Evolutionary conservation across 2,888 invertebrate species (phyloP), one percentile per base, ranked within the genome.

Genomic region (Dicyrtoma fusca): DNA sequence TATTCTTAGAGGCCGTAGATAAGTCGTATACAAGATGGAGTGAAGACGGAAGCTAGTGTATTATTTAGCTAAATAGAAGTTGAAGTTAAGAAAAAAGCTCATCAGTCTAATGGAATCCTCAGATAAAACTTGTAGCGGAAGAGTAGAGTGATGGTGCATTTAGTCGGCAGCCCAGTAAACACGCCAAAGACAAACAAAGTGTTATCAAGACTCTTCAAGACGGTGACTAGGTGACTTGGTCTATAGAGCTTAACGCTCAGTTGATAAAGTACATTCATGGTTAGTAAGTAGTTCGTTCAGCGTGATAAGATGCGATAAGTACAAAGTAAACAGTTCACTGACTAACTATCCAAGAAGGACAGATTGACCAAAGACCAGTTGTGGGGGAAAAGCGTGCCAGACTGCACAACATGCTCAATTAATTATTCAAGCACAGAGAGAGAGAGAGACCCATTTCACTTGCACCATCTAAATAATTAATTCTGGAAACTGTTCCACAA

Each of bases 21-120:
- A 34, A 34, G 34, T 34, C 34, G 4, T 34, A 34, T 34, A 34
- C 34, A 8, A 34, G 34, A 34, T 5, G 34, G 34, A 34, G 34
- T 34, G 34, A 34, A 34, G 34, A 34, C 8, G 34, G 34, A 34
- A 34, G 4, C 34, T 3, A 34, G 34, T 34, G 4, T 47, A 66
- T 55, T 51, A 53, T 53, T 55, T 53, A 66, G n/a, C 55, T 55
- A 53, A n/a, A 66, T 47, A 55, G 17, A n/a, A 66, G 57, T 14
- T 14, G 8, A 14, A 55, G 55, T 42, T 53, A 55, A 53, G 42
- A 71, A 53, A 44, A 61, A 71, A 71, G 34, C 71, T 71, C 71
- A 71, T 71, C 71, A 71, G 53, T 55, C 51, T 71, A 71, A 71
- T 71, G 71, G 71, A 71, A 62, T 71, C 45, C 63, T 55, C 44